Evolutionary conservation across 2,113 vertebrate species (phyloP).

Genomic region (Jacana jacana): DNA sequence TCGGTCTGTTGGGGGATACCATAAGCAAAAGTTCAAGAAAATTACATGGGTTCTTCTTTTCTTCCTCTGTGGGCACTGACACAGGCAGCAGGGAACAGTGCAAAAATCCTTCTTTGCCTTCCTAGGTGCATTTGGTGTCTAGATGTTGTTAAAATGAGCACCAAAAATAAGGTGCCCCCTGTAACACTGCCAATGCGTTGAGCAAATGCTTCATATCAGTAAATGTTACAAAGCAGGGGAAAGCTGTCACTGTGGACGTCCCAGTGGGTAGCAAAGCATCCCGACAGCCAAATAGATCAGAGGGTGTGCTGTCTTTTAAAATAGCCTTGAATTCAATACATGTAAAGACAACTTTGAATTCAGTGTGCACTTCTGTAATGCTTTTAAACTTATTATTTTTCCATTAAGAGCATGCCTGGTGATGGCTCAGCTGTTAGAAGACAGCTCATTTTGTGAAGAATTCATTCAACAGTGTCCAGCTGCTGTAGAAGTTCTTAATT

Average conservation of each 20-base stretch:
- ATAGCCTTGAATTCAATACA: neutral
- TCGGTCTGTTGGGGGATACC: neutral
- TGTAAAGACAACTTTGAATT: neutral
- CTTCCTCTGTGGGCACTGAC: neutral
- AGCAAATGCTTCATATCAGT: neutral
- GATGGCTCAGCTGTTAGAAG: conserved; percentile 98
- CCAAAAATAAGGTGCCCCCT: neutral
- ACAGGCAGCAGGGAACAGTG: neutral
- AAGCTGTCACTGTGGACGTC: neutral
- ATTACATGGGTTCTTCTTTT: neutral
- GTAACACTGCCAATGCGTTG: neutral
- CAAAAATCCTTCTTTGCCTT: neutral
- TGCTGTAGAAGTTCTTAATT: conserved; percentile 95
- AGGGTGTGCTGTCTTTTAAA: neutral
- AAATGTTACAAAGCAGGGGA: neutral
- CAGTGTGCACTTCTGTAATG: neutral
- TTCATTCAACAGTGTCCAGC: conserved; percentile 99
- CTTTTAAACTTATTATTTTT: conserved; percentile 16
- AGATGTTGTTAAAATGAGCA: neutral
- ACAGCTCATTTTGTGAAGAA: conserved; percentile 98
- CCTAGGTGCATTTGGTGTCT: neutral
- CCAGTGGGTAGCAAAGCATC: neutral
- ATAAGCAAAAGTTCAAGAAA: neutral
- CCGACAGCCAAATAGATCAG: neutral
- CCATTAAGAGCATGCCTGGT: conserved; percentile 91